Percentiles rank a stretch among this genome's conserved stretches.
phyloP scores from a whole-genome alignment of 2,113 vertebrate genomes.

The Rostratula benghalensis region DNA sequence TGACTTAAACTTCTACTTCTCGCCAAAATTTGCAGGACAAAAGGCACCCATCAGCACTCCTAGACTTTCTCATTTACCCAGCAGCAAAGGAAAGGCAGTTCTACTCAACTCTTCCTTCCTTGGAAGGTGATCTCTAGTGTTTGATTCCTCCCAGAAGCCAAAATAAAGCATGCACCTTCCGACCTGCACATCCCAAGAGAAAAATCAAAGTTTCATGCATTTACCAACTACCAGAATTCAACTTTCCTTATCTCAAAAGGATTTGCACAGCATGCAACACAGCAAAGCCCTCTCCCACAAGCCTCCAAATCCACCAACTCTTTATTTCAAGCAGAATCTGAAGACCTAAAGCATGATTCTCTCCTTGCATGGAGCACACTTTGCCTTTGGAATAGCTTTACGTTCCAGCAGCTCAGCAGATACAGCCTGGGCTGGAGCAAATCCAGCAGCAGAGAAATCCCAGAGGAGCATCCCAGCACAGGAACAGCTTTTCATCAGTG shows the following conservation, averaged over 20 bases:
- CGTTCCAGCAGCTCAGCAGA: fast-evolving
- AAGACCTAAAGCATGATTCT: neutral
- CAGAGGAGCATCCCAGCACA: neutral
- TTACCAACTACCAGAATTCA: neutral
- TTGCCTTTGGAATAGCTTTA: neutral
- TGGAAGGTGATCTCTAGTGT: neutral
- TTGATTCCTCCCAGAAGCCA: neutral
- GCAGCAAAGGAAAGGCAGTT: neutral
- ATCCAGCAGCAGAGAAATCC: neutral
- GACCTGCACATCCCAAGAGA: neutral
- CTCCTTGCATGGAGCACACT: neutral
- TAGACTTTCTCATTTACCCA: neutral
- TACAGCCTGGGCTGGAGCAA: neutral
- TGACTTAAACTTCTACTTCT: neutral
- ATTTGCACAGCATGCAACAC: neutral
- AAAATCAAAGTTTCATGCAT: neutral
- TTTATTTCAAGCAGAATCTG: neutral
- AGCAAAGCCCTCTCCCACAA: neutral
- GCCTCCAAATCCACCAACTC: neutral
- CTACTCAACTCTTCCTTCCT: neutral
- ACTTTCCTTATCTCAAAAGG: neutral
- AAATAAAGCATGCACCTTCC: neutral
- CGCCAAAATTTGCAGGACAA: neutral
- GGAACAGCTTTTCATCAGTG: neutral
- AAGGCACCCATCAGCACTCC: neutral